phyloP scores from a whole-genome alignment of 2,113 vertebrate species.

The zebrafish (Danio rerio) region GRCz12tu NC_133193.1:53196501-53197000 shows the following conservation, averaged over 20 bases:
- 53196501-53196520: not conserved
- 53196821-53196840: conserved; percentile 21
- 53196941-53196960: not conserved
- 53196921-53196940: not conserved
- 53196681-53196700: not conserved
- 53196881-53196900: not conserved
- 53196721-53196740: not conserved
- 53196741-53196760: not conserved
- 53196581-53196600: conserved; percentile 1
- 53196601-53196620: not conserved
- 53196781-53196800: not conserved
- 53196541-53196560: not conserved
- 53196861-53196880: conserved; percentile 38
- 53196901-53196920: not conserved
- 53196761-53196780: not conserved
- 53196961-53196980: not conserved
- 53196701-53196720: not conserved
- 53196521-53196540: not conserved
- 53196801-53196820: not conserved
- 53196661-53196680: conserved; percentile 6
- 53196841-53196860: not conserved
- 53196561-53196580: not conserved
- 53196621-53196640: not conserved
- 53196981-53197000: not conserved
- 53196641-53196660: conserved; percentile 12